Percentiles rank a stretch among this genome's conserved stretches.
These are phyloP conservation scores for Myrmecobius fasciatus DNA, from an alignment of 2,113 vertebrate genomes.

Conservation along the genomic window DNA sequence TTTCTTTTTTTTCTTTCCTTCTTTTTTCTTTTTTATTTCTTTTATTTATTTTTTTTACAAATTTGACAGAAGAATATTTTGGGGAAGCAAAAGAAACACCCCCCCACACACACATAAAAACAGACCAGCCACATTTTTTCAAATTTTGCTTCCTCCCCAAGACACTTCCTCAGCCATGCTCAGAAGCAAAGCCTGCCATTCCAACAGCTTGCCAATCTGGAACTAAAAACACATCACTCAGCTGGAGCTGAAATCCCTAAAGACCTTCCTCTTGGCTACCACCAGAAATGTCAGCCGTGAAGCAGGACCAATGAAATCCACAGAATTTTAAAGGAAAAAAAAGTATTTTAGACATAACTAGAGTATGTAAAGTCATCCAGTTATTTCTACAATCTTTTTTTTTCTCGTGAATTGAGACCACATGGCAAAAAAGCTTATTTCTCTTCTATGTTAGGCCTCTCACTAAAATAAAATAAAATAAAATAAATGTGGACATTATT, in stretches of 20 bases:
- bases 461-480: slow-evolving; percentile 27
- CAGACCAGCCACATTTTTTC: not conserved
- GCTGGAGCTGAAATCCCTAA: not conserved
- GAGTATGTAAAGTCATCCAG: not conserved
- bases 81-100: slow-evolving; percentile 19
- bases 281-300: not conserved
- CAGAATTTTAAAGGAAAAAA: not conserved
- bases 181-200: not conserved
- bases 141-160: not conserved
- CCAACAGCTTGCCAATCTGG: slow-evolving; percentile 17
- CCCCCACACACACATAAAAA: not conserved
- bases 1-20: slow-evolving; percentile 25
- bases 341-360: not conserved
- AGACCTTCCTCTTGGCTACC: not conserved
- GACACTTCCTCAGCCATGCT: not conserved
- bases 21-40: slow-evolving; percentile 6
- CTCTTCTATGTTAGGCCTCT: slow-evolving; percentile 24
- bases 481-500: slow-evolving; percentile 18
- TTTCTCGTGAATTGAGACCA: slow-evolving; percentile 35
- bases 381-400: not conserved
- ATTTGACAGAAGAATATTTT: slow-evolving; percentile 51
- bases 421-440: slow-evolving; percentile 9
- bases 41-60: not conserved
- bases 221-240: not conserved
- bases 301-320: not conserved